Base-by-base conservation (phyloP, 2,797 vertebrate species). In the Vultur gryphus region DNA sequence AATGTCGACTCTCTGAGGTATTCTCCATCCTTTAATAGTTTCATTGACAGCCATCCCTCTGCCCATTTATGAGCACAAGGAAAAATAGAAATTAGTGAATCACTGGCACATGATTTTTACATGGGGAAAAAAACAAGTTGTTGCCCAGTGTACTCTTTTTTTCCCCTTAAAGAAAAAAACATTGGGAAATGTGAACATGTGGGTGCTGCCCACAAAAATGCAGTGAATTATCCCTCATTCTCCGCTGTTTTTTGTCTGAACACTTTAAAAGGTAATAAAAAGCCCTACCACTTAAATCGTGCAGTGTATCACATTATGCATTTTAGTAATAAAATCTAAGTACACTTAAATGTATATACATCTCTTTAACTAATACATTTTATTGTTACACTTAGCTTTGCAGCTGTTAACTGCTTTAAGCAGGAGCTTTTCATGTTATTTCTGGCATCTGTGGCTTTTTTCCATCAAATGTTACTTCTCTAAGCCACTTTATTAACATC, bases 171-270 rank as follows among this genome's bases (percentile, higher is more conserved):
- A 97, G 89, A 96, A 97, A 96, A 93, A 93, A 93, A 78, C 85
- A 94, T 92, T 98, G 96, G 93, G 97, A 98, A 98, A 97, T 92
- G 49, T 84, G 92, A 96, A 93, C 95, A 78, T 97, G 97, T 97
- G 96, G 94, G 95, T 97, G 86, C 97, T 97, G 91, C 96, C 97
- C 97, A 97, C 97, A 97, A 96, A 97, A 97, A 97, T 96, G 95
- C 70, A 91, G 52, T 91, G 94, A 95, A 97, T 97, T 96, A 96
- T 91, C 70, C 93, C 64, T 96, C 77, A 48, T 97, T 97, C 96
- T 96, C 64, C 65, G 58, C 84, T 97, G 79, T 78, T 92, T 59
- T 92, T 54, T 57, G 61, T 87, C 91, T 93, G 93, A 88, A 94
- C 92, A 69, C 66, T 97, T 97, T 96, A 94, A 97, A 97, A 97